Base-by-base conservation (phyloP, 92 coral and sea anemone genomes). In the Umimayanthus chanpuru region DNA sequence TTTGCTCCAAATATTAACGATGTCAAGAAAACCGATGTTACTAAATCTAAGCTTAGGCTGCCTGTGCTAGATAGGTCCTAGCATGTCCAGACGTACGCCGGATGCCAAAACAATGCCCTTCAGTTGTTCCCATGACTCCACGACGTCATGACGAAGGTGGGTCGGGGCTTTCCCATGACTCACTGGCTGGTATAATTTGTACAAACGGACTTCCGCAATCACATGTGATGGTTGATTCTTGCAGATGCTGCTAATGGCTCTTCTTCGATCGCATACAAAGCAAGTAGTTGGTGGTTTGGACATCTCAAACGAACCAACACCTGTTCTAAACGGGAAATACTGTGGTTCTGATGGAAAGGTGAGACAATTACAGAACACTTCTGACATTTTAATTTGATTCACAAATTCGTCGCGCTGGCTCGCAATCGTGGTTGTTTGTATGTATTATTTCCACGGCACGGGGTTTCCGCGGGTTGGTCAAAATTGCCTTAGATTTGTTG, bases 311-410 rank as follows among this genome's bases (percentile, higher is more conserved):
- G 76, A 65, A 5, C 53, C 58, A 64, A 6, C 76, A 23, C 38
- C 85, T 41, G 85, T 81, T 23, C 85, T 81, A 23, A 23, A 81
- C 25, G 85, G 85, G 2, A 81, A 81, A 61, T 29, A 81, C 32
- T 81, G 85, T 65, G 85, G 55, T 3, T 23, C 53, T 10, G 85
- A 81, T 65, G 85, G 85, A 9, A 81, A 81, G 85, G 85, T 81
- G 58, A 14, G 64, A 29, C 18, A 18, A 30, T 32, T 21, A 75
- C 20, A 29, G 23, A 36, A 39, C 41, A 15, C 39, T 11, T 53
- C 2, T 77, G 64, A 25, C 61, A 26, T n/a, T 53, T 28, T 79
- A 1, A 55, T 47, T 36, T 36, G 25, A 75, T 36, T 43, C 23
- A 75, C 41, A 73, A 14, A 28, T 12, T 72, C 5, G 30, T 68